Conservation (phyloP, 2,888 invertebrate genomes). For the Subacronicta megacephala region DNA sequence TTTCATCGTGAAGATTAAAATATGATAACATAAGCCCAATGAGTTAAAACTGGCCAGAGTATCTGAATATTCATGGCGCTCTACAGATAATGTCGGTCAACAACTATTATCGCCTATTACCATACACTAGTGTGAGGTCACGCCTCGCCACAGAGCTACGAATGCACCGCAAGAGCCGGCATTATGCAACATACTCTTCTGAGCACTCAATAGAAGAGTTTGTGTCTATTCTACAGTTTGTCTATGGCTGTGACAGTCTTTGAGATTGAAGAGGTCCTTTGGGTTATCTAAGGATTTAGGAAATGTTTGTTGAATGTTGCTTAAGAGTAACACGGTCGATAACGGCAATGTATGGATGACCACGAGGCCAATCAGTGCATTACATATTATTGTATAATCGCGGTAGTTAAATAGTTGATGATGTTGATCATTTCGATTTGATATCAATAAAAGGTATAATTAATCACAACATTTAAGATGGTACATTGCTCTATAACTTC, state of each 20-base stretch:
- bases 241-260: slow-evolving; percentile 2
- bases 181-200: not conserved
- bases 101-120: slow-evolving; percentile 8
- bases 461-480: too few species aligned
- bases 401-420: too few species aligned
- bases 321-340: not conserved
- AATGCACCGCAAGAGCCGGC: not conserved
- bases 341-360: too few species aligned
- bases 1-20: not conserved
- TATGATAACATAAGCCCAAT: not conserved
- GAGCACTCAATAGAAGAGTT: not conserved
- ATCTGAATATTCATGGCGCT: slow-evolving; percentile 23
- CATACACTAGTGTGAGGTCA: slow-evolving; percentile 5
- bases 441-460: too few species aligned
- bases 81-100: slow-evolving; percentile 18
- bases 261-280: not conserved
- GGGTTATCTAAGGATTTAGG: not conserved
- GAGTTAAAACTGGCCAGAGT: not conserved
- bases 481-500: not conserved
- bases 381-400: too few species aligned
- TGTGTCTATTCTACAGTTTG: slow-evolving; percentile 3
- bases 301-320: not conserved
- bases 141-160: slow-evolving; percentile 9
- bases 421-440: too few species aligned
- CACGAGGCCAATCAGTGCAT: too few species aligned